Evolutionary conservation across 2,797 vertebrate genomes (phyloP).

Genomic region (Gobio occitaniae): DNA sequence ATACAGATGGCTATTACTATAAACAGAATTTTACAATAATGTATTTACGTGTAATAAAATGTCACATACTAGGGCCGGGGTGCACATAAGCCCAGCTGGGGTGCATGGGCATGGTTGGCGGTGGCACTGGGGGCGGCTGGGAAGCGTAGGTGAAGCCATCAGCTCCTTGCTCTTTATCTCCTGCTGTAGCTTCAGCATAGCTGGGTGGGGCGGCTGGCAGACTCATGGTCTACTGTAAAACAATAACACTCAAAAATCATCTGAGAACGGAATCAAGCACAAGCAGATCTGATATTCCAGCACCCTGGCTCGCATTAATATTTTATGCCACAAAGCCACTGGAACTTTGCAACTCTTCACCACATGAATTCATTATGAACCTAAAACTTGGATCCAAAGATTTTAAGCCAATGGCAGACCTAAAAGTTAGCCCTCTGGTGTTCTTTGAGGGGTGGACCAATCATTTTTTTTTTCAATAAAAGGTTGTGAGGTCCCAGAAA

Average conservation of each 20-base stretch:
- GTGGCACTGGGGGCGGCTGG: conserved; percentile 50
- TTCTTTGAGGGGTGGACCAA: too few relatives aligned
- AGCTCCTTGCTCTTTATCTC: conserved; percentile 58
- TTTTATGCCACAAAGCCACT: neutral
- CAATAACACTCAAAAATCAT: conserved; percentile 1
- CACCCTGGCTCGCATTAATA: neutral
- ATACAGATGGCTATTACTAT: too few relatives aligned
- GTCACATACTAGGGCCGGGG: conserved; percentile 58
- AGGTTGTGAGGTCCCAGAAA: too few relatives aligned
- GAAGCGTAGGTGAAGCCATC: conserved; percentile 42
- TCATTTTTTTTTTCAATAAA: too few relatives aligned
- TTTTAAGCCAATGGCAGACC: neutral
- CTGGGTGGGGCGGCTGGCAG: conserved; percentile 60
- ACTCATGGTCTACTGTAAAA: conserved; percentile 55
- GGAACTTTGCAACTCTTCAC: conserved; percentile 12
- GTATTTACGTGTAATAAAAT: neutral
- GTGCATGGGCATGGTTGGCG: conserved; percentile 59
- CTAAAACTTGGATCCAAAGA: neutral
- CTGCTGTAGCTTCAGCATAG: conserved; percentile 65
- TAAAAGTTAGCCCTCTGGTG: neutral
- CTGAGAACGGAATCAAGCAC: conserved; percentile 2
- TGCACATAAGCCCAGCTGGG: conserved; percentile 64
- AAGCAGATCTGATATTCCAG: neutral
- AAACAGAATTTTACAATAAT: too few relatives aligned
- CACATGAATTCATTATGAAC: conserved; percentile 26